Evolutionary conservation across 2,888 invertebrate genomes (phyloP).

Genomic region (Nasonovia ribisnigri): DNA sequence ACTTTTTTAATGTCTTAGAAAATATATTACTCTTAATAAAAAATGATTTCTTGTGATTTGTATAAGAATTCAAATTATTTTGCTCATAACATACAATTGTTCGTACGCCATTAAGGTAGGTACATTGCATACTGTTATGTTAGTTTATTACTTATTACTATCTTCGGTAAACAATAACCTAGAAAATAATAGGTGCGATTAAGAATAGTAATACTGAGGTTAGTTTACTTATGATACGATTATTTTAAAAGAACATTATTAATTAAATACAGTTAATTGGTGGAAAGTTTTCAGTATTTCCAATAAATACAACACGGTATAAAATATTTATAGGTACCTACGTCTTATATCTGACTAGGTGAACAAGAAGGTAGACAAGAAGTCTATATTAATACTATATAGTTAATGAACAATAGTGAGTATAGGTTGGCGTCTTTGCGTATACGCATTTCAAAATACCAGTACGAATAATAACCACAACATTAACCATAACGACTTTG

Average conservation of each 20-base stretch:
- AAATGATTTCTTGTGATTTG: background rate
- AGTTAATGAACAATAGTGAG: background rate
- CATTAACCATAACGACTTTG: slow-evolving; percentile 1
- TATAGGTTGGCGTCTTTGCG: background rate
- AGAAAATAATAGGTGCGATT: background rate
- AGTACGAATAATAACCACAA: slow-evolving; percentile 1
- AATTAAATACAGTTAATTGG: background rate
- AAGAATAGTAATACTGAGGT: background rate
- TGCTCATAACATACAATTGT: background rate
- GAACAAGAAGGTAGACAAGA: background rate
- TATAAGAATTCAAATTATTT: background rate
- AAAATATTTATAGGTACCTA: background rate
- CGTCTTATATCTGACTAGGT: background rate
- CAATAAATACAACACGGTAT: background rate
- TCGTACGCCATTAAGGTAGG: background rate
- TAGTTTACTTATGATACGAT: background rate
- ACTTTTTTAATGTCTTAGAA: background rate
- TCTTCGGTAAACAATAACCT: background rate
- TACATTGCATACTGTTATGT: background rate
- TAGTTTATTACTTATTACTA: background rate
- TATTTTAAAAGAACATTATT: background rate
- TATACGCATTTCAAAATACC: background rate
- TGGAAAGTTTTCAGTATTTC: background rate
- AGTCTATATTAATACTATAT: background rate
- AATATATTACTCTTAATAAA: background rate